Evolutionary conservation across 2,113 vertebrate genomes (phyloP).

Genomic region (Callaeas wilsoni): DNA sequence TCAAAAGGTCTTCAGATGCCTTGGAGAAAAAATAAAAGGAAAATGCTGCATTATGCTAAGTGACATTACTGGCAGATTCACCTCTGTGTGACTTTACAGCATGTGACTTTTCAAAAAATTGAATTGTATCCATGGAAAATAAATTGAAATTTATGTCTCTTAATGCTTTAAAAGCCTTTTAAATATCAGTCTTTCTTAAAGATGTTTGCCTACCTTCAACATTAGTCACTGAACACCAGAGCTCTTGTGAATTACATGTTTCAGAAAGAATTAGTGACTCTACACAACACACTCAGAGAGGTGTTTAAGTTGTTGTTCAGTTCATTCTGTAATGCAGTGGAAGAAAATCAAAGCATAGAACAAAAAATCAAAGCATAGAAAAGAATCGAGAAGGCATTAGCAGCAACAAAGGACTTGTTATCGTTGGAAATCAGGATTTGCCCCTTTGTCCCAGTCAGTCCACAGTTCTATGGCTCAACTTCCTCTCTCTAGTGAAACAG

Average conservation of each 20-base stretch:
- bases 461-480: not conserved
- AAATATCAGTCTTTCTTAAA: not conserved
- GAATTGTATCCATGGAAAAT: not conserved
- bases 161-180: not conserved
- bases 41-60: not conserved
- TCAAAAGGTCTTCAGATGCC: not conserved
- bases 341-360: not conserved
- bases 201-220: not conserved
- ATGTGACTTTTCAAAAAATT: not conserved
- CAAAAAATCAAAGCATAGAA: not conserved
- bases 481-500: not conserved
- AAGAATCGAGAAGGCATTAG: not conserved
- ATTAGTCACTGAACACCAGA: not conserved
- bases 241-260: not conserved
- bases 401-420: not conserved
- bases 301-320: not conserved
- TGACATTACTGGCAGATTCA: not conserved
- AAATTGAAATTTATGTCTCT: not conserved
- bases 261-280: not conserved
- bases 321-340: not conserved
- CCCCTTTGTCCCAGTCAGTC: not conserved
- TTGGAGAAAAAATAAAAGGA: not conserved
- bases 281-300: not conserved
- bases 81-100: not conserved
- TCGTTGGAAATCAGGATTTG: not conserved